Conservation (phyloP, 2,888 invertebrate species). For the Tridacna gigas region DNA sequence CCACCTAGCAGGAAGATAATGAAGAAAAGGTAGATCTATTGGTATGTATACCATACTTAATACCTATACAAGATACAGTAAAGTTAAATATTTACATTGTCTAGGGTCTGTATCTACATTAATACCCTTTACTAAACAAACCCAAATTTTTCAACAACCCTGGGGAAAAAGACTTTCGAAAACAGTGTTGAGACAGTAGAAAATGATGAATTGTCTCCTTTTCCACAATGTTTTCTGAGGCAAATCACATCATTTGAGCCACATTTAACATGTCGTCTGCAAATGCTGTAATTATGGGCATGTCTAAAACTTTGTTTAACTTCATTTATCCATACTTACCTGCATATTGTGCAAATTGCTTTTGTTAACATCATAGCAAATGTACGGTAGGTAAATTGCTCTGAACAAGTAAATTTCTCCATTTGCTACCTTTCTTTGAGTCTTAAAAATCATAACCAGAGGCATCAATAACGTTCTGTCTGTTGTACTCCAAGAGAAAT, state of each 20-base stretch:
- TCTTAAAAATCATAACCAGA: no score
- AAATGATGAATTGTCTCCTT: not conserved
- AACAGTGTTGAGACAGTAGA: not conserved
- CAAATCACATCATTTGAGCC: not conserved
- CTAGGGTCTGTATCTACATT: not conserved
- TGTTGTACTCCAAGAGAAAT: no score
- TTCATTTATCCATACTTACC: no score
- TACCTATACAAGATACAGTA: no score
- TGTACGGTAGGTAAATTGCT: no score
- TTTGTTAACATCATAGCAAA: no score
- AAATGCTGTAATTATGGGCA: not conserved
- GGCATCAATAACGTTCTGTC: no score
- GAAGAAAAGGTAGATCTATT: not conserved
- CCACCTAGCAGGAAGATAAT: no score
- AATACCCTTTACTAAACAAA: not conserved
- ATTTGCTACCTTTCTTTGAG: no score
- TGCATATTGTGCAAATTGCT: no score
- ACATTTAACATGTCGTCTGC: not conserved
- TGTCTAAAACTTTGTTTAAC: not conserved
- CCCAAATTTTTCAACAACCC: not conserved
- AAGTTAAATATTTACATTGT: not conserved
- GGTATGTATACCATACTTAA: no score
- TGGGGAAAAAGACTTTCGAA: not conserved
- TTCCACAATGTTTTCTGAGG: not conserved
- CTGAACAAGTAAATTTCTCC: no score